Base-by-base conservation (phyloP, 2,797 vertebrate genomes). In the Poeciliopsis paucimaculata region DNA sequence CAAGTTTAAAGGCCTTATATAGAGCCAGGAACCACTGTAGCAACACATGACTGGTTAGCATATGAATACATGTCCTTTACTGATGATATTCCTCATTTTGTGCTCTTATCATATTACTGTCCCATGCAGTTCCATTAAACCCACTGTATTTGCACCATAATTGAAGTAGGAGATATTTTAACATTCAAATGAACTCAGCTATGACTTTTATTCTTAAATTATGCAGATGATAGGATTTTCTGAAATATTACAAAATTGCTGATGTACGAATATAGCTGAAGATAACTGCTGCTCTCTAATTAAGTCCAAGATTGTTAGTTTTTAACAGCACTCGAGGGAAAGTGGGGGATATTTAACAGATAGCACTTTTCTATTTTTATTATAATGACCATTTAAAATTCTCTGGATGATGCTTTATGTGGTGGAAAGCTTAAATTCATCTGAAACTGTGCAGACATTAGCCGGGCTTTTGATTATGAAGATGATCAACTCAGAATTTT, bases 281-380 rank as follows among this genome's bases (percentile, higher is more conserved):
- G 34, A 77, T 77, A 77, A 70, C 62, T 41, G 45, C 45, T 51
- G 23, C 45, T 20, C 47, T 41, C 62, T 77, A 47, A 76, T 76
- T 49, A 76, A 49, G 13, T 76, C 31, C 46, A 34, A 45, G 10
- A 64, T 34, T 76, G 57, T 64, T 49, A 12, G 47, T 76, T 77
- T 76, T 45, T 34, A 66, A 49, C 28, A 15, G 31, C 13, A 47
- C 39, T 66, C 23, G 26, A n/a, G 64, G 41, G 34, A 64, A 66
- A 39, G 36, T 51, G 46, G 23, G 20, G 47, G 46, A 34, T 66
- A 68, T 49, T 36, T 66, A 13, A 34, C 57, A 49, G 23, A 23
- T n/a, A 45, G 68, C 53, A 18, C 73, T 77, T 60, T 18, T 15
- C 26, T 8, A 71, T 77, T 78, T 78, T 8, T 49, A 31, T 60